These are phyloP conservation scores for Tragelaphus scriptus DNA, from an alignment of 2,113 vertebrate species.

Conservation along the genomic window DNA sequence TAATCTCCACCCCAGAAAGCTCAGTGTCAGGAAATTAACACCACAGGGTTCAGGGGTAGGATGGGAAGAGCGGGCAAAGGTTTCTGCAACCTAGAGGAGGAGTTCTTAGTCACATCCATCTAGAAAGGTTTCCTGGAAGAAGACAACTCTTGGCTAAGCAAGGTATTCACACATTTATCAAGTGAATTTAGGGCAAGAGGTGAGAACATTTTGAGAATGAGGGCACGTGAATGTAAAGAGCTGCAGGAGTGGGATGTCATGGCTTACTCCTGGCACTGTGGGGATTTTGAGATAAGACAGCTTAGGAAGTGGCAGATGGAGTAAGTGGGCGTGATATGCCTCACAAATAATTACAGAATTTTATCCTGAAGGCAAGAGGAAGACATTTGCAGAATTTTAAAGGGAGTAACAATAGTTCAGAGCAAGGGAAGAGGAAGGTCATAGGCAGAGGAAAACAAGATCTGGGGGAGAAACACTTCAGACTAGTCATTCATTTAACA, in stretches of 20 bases:
- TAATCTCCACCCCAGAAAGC: neutral
- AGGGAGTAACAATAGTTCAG: neutral
- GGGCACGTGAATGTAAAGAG: neutral
- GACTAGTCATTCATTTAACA: slow-evolving; percentile 28
- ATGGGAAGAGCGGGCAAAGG: neutral
- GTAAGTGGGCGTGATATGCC: neutral
- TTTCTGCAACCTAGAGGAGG: neutral
- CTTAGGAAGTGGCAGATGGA: neutral
- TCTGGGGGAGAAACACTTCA: slow-evolving; percentile 7
- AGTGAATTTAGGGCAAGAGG: neutral
- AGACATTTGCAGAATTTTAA: neutral
- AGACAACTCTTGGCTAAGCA: neutral
- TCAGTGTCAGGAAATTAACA: neutral
- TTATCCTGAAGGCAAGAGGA: neutral
- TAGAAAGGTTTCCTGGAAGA: neutral
- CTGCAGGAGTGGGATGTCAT: neutral
- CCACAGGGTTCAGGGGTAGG: neutral
- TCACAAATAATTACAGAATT: neutral
- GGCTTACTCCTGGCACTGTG: neutral
- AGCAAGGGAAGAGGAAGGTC: neutral
- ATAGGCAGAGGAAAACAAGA: neutral
- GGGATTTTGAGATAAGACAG: neutral
- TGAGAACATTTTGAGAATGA: neutral
- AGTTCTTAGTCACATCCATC: neutral
- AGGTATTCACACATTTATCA: neutral